Evolutionary conservation across 1,140 invertebrate genomes (phyloP), one percentile per base, ranked within the genome.

Genomic region (Andricus grossulariae): DNA sequence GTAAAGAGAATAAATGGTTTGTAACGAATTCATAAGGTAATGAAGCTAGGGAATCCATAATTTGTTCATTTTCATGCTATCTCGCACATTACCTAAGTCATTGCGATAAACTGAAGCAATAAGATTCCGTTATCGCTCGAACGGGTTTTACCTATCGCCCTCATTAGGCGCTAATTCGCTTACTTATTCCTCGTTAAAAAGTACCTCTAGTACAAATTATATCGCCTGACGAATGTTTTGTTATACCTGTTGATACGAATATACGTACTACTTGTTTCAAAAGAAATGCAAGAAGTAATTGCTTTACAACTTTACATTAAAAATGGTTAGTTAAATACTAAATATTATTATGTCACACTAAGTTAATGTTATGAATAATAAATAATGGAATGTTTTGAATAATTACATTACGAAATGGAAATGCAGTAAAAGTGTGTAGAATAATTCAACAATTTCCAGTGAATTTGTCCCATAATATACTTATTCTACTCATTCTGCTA

Each of bases 131-230:
- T 86, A 86, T 87, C 85, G 80, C 50, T 66, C 54, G 74, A 76
- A 80, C 84, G 84, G 84, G 81, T 87, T 89, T 84, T 81, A 79
- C 87, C 87, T 89, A 87, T 89, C 88, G 74, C 80, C 50, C 71
- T 82, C 77, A 85, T 83, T 88, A 87, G 88, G 88, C 87, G 87
- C 82, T 89, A 86, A 88, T 89, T 88, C 81, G 82, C 71, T 80
- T 86, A 88, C 88, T 86, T 87, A 88, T 88, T 86, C 74, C 39
- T 80, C 81, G 71, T 79, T 71, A 57, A 39, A 66, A 66, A 66
- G 25, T 32, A 39, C 32, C 25, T 66, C 60, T 66, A 39, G 32
- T 66, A 39, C 39, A 66, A 66, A 66, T 45, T 66, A 66, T 66
- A 66, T 60, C 21, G 21, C 57, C 21, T 60, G 16, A 13, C 21